Evolutionary conservation across 2,113 vertebrate genomes (phyloP).

Genomic region (Silurus asotus): DNA sequence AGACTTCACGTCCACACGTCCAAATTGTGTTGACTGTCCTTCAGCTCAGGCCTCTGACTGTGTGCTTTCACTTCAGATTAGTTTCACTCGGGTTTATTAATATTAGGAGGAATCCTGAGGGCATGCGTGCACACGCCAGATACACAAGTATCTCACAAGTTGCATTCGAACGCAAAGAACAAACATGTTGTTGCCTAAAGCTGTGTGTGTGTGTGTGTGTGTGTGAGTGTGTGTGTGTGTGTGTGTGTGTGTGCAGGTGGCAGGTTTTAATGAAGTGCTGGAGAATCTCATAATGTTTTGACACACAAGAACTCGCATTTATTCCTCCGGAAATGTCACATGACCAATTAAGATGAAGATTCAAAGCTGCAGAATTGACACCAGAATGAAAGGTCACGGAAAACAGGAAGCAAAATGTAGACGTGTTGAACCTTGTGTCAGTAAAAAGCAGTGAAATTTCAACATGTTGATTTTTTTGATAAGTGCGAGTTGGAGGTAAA

Average conservation of each 20-base stretch:
- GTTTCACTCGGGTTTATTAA: slow-evolving; percentile 40
- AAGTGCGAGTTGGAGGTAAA: not conserved
- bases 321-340: not conserved
- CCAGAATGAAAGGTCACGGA: slow-evolving; percentile 23
- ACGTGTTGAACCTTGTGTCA: not conserved
- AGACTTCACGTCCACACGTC: slow-evolving; percentile 25
- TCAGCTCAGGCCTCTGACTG: slow-evolving; percentile 38
- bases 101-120: slow-evolving; percentile 8
- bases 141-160: not conserved
- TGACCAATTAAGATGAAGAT: slow-evolving; percentile 9
- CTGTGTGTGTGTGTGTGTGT: not conserved
- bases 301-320: not conserved
- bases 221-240: too few relatives aligned
- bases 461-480: not conserved
- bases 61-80: slow-evolving; percentile 48
- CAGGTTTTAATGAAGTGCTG: not conserved
- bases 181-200: not conserved
- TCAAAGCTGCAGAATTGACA: not conserved
- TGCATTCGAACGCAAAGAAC: not conserved
- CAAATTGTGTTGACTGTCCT: slow-evolving; percentile 40
- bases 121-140: not conserved
- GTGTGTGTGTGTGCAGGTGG: too few relatives aligned
- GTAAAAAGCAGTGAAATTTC: not conserved
- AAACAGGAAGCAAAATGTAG: not conserved
- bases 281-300: not conserved